Base-by-base conservation (phyloP, 2,113 vertebrate genomes). In the Felis catus region DNA sequence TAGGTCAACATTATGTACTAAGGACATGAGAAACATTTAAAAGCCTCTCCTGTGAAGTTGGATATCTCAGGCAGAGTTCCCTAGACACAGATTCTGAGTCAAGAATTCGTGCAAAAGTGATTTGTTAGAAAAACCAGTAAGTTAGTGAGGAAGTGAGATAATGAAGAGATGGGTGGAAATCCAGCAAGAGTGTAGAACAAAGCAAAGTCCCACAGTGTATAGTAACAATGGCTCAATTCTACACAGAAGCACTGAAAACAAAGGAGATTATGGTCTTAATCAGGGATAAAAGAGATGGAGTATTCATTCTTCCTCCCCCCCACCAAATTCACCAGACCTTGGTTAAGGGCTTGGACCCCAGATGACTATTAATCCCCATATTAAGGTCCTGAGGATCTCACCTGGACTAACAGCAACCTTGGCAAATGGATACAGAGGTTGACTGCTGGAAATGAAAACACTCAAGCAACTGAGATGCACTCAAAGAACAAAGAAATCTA, bases 1-100 rank as follows among this genome's bases (percentile, higher is more conserved):
- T 92, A 91, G 83, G 94, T 97, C 74, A 94, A 96, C 55, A 94
- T 29, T 96, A 89, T 87, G 11, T 74, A 78, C 65, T 80, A 96
- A 94, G 61, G 89, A 95, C 94, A 95, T 76, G 70, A 71, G 73
- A 94, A 95, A 93, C 51, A 96, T 96, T 95, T 95, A 74, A 74
- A 95, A 95, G 14, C 27, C 48, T 94, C 29, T 89, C 27, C 41
- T 81, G 5, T 95, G n/a, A 89, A 65, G 13, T 16, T 82, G 31
- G 2, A 65, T 91, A 65, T 89, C 27, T 93, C 36, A 92, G 21
- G 27, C 51, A 66, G 78, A 96, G n/a, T 61, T 45, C 19, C 39
- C 39, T 18, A 86, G 36, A 93, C 70, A 82, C 41, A 65, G 66
- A 93, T 21, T 83, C 45, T 39, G 39, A 89, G 7, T 83, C 36